Conservation (phyloP, 1,140 invertebrate species). For the Ephestia elutella region DNA sequence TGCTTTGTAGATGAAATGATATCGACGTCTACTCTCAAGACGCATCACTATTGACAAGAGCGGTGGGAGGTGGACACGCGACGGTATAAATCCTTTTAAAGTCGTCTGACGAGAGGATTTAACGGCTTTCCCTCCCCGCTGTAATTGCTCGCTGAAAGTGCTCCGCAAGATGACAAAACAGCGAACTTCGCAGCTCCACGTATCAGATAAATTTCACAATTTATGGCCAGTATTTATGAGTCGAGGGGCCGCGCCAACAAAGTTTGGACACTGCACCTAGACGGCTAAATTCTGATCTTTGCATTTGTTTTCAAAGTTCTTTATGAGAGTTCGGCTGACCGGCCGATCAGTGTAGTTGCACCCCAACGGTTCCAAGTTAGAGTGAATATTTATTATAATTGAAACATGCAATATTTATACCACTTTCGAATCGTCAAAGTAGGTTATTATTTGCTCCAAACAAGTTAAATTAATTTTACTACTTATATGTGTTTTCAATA, state of each 20-base stretch:
- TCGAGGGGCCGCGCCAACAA: not conserved
- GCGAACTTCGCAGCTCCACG: not conserved
- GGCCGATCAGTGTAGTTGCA: no score
- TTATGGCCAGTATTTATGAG: not conserved
- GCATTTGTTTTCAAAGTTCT: not conserved
- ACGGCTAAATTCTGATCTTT: not conserved
- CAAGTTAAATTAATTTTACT: no score
- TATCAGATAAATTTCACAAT: not conserved
- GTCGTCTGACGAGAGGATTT: constrained; percentile 3
- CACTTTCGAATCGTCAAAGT: no score
- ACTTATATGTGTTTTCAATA: no score
- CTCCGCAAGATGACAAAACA: not conserved
- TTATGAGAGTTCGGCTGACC: no score
- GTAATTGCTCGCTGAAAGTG: not conserved
- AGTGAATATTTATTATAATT: no score
- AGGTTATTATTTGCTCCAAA: no score
- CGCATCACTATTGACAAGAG: not conserved
- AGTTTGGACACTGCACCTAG: not conserved
- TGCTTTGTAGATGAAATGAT: no score
- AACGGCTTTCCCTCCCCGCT: not conserved
- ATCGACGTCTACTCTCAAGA: no score
- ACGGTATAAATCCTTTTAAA: constrained; percentile 2
- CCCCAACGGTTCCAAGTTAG: no score
- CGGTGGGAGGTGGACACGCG: not conserved
- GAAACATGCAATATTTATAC: no score